A percentile compares a stretch with the other conserved stretches of the same genome.
phyloP scores from a whole-genome alignment of 2,888 invertebrate genomes.

The Troides oblongomaculatus region DNA sequence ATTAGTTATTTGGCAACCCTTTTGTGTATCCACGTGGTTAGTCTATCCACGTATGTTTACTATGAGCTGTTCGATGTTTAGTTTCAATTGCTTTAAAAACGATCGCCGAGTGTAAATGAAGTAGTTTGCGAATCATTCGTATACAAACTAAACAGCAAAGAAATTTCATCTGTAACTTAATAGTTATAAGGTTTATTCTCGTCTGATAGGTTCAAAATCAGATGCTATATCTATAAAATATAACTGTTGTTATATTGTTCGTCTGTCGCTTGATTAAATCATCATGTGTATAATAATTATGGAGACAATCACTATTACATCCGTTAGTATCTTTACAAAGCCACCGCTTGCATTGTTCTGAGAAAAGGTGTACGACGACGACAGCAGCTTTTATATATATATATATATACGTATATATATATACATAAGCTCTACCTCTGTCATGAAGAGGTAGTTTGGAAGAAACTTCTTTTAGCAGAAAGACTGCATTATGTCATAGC shows the following conservation, averaged over 20 bases:
- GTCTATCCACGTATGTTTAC: constrained; percentile 13
- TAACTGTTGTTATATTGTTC: constrained; percentile 1
- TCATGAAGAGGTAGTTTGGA: too few species aligned
- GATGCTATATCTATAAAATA: neutral
- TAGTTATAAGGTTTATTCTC: neutral
- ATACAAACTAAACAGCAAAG: neutral
- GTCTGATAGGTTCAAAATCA: neutral
- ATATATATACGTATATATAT: too few species aligned
- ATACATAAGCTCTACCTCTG: too few species aligned
- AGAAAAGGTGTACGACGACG: neutral
- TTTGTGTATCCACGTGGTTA: neutral
- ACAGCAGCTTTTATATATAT: too few species aligned
- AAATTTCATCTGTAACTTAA: neutral
- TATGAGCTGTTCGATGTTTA: constrained; percentile 10
- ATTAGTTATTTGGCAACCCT: neutral
- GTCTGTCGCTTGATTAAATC: constrained; percentile 12
- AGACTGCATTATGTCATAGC: too few species aligned
- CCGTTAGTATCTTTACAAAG: neutral
- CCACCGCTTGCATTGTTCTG: neutral
- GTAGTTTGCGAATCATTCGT: constrained; percentile 13
- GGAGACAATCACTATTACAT: neutral
- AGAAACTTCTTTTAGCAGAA: too few species aligned
- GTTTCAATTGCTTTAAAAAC: constrained; percentile 16
- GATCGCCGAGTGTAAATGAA: constrained; percentile 9
- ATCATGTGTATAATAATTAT: constrained; percentile 1